Percentiles rank a stretch among this genome's conserved stretches.
Conservation (phyloP, 2,888 invertebrate genomes). For the Eutolmus rufibarbis region DNA sequence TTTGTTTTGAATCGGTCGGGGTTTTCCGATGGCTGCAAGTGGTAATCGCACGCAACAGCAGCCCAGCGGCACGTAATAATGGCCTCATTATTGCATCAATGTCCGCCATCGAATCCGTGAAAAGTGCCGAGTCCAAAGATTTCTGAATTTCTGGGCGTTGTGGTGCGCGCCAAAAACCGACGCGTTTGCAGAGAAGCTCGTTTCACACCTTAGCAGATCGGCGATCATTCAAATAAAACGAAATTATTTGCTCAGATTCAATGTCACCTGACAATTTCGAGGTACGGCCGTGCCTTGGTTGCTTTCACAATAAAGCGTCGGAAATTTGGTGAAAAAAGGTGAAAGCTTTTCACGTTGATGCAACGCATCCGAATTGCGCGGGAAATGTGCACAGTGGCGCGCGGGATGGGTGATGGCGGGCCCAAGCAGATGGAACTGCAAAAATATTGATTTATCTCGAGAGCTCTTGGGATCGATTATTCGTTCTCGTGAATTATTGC, state of each 20-base stretch:
- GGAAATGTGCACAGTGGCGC: not conserved
- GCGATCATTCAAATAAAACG: not conserved
- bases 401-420: not conserved
- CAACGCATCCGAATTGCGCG: not conserved
- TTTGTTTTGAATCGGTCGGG: conserved; percentile 19
- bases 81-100: conserved; percentile 22
- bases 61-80: not conserved
- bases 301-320: not conserved
- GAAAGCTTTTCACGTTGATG: not conserved
- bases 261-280: not conserved
- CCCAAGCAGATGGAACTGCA: not conserved
- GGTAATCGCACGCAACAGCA: not conserved
- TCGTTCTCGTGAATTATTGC: conserved; percentile 4
- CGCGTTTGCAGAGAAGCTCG: not conserved
- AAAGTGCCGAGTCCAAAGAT: not conserved
- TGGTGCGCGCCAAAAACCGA: not conserved
- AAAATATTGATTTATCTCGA: not conserved
- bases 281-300: not conserved
- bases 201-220: not conserved
- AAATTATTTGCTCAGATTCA: not conserved
- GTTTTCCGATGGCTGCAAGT: conserved; percentile 3
- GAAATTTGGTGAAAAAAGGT: not conserved
- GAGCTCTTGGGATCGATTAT: conserved; percentile 1
- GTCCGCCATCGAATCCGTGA: not conserved
- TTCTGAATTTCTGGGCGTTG: not conserved